Conservation (phyloP, 2,797 vertebrate genomes). For the Sebastolobus altivelis region DNA sequence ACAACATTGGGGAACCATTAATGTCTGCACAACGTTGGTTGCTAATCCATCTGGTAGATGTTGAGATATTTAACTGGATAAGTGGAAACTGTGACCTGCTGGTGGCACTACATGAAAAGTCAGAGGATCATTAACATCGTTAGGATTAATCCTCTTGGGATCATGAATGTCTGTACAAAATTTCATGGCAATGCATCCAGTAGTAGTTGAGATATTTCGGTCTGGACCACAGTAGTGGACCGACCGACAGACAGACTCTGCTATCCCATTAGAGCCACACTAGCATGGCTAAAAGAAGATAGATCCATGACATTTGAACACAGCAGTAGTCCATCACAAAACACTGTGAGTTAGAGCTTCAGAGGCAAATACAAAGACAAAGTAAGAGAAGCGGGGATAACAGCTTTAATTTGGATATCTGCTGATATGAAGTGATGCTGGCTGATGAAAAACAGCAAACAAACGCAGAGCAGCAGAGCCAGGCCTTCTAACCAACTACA, state of each 20-base stretch:
- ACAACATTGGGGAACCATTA: background rate
- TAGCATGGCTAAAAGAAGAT: background rate
- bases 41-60: background rate
- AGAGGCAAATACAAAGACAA: background rate
- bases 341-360: background rate
- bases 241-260: background rate
- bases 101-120: background rate
- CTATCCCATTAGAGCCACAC: background rate
- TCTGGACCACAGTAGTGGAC: background rate
- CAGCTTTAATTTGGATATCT: background rate
- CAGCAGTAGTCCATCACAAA: background rate
- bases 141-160: background rate
- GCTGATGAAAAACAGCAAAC: constrained; percentile 29
- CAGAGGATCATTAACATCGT: background rate
- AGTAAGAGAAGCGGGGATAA: background rate
- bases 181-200: background rate
- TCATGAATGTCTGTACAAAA: background rate
- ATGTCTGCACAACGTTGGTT: background rate
- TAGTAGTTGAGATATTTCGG: background rate
- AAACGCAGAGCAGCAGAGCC: constrained; percentile 14
- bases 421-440: constrained; percentile 17
- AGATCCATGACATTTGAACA: background rate
- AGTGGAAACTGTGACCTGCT: background rate
- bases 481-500: constrained; percentile 33
- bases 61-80: background rate